Base-by-base conservation (phyloP, 2,797 vertebrate species). In the Tarsius wallacei region DNA sequence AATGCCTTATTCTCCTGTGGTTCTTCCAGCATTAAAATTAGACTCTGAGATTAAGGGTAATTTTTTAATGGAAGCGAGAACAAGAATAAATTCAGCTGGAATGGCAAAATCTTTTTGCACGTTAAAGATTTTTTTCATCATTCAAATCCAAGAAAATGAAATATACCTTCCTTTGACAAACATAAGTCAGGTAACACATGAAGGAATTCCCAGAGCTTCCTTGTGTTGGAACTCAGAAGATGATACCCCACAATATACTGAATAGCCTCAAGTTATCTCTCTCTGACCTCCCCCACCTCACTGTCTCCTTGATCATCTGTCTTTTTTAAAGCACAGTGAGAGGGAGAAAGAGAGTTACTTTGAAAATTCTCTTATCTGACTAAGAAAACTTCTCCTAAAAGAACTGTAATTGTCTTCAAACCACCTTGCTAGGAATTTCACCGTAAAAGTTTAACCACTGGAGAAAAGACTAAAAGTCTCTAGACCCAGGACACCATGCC, bases 11-110 rank as follows among this genome's bases (percentile, higher is more conserved):
- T 90, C 15, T 51, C 24, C 16, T 55, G 1, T 71, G 8, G 28
- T 36, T 70, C 49, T 92, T 93, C 87, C 21, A 49, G 87, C 11
- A 61, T 42, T 87, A 66, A 89, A 59, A 61, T 78, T 83, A 90
- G 59, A 94, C 49, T 70, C 9, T 93, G 13, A 94, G 3, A 59
- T 51, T 47, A 51, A 78, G 2, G 6, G 21, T 78, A 9, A 5
- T 33, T 16, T 59, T 82, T 66, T 63, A 90, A 51, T 19, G 16
- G 22, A 77, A 87, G 5, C 2, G 16, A 90, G 21, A 17, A 78
- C 15, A 87, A 83, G 51, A 94, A 49, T 71, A 17, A 90, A 63
- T 2, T 2, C n/a, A 61, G 33, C 7, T 26, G 49, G 2, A 55
- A 36, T 64, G 51, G 36, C 66, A 3, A 82, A 92, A n/a, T 53